Conservation (phyloP, 1,140 invertebrate genomes). For the Hyles vespertilio region DNA sequence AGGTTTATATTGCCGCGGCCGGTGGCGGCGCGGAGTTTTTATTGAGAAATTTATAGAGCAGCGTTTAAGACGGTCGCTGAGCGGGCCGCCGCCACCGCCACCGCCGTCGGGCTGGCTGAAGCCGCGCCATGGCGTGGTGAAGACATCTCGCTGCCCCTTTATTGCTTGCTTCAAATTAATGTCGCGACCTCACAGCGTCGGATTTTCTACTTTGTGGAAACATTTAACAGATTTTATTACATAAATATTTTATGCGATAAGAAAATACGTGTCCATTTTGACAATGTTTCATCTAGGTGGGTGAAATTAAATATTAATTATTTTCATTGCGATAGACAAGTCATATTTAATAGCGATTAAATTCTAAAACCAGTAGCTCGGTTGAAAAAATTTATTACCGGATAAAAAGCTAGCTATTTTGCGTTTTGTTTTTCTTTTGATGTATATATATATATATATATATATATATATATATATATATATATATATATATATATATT, state of each 20-base stretch:
- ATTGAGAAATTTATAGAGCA: slow-evolving; percentile 67
- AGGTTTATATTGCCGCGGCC: slow-evolving; percentile 48
- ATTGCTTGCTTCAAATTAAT: slow-evolving; percentile 74
- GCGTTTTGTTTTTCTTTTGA: too few species aligned
- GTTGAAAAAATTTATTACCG: too few species aligned
- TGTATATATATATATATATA: too few species aligned
- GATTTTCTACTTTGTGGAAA: slow-evolving; percentile 66
- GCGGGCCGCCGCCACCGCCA: slow-evolving; percentile 24
- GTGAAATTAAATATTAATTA: too few species aligned
- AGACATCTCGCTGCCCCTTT: slow-evolving; percentile 65
- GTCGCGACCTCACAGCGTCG: slow-evolving; percentile 57
- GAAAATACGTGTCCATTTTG: slow-evolving; percentile 31
- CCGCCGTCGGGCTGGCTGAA: slow-evolving; percentile 24
- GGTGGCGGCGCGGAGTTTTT: slow-evolving; percentile 43
- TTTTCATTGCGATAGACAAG: too few species aligned
- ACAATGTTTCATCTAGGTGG: slow-evolving; percentile 4
- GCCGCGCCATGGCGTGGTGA: slow-evolving; percentile 40
- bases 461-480: too few species aligned
- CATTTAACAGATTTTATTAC: slow-evolving; percentile 69
- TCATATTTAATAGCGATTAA: too few species aligned
- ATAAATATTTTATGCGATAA: slow-evolving; percentile 59
- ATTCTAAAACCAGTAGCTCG: too few species aligned
- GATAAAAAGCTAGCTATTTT: too few species aligned
- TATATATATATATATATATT: too few species aligned
- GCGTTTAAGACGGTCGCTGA: slow-evolving; percentile 52